These are phyloP conservation scores for Aurelia sp. DNA, from an alignment of 30 jellyfish, hydroid and myxozoan species.

Conservation along the genomic window DNA sequence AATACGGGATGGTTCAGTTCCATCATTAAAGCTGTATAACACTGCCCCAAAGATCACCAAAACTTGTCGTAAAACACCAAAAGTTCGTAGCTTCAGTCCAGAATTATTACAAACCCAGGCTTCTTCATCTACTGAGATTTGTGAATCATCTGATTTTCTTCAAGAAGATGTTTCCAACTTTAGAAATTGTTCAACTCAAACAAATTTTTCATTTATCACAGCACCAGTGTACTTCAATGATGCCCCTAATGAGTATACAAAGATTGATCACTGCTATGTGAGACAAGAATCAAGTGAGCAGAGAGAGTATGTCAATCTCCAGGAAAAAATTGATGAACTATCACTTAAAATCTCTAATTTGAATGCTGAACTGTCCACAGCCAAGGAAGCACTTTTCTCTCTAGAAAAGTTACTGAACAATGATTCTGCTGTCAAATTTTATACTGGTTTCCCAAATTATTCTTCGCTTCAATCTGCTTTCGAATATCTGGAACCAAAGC, in stretches of 20 bases:
- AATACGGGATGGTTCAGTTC: conserved; percentile 2
- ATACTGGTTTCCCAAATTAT: conserved; percentile 53
- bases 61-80: conserved; percentile 29
- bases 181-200: conserved; percentile 14
- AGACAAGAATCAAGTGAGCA: no score
- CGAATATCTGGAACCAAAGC: conserved; percentile 52
- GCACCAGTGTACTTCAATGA: conserved; percentile 34
- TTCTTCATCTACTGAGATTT: background rate
- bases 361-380: conserved; percentile 36
- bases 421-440: conserved; percentile 24
- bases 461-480: conserved; percentile 35
- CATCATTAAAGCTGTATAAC: conserved; percentile 16
- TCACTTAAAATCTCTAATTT: background rate
- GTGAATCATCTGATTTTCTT: background rate
- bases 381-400: conserved; percentile 43
- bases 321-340: background rate
- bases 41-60: background rate
- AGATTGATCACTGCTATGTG: no score
- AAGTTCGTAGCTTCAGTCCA: background rate
- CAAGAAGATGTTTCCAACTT: conserved; percentile 7
- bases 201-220: conserved; percentile 28
- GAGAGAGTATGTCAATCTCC: conserved; percentile 5
- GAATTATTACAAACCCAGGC: background rate
- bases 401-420: conserved; percentile 21
- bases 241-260: no score